A percentile compares a stretch with the other conserved stretches of the same genome.
phyloP scores from a whole-genome alignment of 2,888 invertebrate species.

The Saturnia japonica region DNA sequence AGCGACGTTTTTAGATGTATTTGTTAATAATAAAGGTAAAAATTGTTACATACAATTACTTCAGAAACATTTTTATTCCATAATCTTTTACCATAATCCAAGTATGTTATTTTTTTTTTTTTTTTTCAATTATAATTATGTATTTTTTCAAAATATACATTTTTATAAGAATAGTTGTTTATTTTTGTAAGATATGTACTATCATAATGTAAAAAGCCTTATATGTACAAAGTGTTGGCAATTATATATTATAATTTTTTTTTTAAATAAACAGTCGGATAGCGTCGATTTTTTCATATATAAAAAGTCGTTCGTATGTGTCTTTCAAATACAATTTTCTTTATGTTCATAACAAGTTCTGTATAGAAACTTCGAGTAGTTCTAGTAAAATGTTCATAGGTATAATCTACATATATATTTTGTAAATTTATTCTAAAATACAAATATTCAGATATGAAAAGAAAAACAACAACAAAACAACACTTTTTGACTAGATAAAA shows the following conservation, averaged over 20 bases:
- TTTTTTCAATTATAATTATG: neutral
- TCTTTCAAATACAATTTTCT: neutral
- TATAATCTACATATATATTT: neutral
- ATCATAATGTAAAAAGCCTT: neutral
- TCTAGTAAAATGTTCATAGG: neutral
- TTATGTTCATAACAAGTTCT: neutral
- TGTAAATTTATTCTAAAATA: neutral
- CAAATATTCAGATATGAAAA: neutral
- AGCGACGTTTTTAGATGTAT: too few species aligned
- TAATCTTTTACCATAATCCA: neutral
- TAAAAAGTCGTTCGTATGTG: neutral
- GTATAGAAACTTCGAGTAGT: neutral
- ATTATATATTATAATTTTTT: neutral
- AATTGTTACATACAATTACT: too few species aligned
- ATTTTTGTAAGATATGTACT: neutral
- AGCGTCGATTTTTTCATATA: neutral
- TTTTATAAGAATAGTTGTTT: slow-evolving; percentile 5
- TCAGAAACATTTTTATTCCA: neutral
- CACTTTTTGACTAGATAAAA: slow-evolving; percentile 10
- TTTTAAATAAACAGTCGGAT: neutral
- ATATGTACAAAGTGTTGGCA: neutral
- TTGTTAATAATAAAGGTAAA: too few species aligned
- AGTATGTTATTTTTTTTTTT: neutral
- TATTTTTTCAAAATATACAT: neutral
- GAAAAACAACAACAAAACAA: neutral